Base-by-base conservation (phyloP, 2,797 vertebrate species). In the Picus viridis region DNA sequence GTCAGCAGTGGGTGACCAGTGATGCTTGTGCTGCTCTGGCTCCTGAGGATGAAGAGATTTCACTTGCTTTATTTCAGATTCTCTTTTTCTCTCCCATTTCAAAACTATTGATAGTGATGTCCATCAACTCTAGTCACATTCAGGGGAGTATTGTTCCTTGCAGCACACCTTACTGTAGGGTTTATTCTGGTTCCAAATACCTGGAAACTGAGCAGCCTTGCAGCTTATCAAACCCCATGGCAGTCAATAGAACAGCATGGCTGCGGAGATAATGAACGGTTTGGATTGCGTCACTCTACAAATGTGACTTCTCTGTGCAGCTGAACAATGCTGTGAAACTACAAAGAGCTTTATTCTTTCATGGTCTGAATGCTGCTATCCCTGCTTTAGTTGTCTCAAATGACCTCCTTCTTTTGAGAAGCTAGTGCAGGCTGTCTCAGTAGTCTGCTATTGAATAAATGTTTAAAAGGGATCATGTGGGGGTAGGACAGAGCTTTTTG, bases 301-400 rank as follows among this genome's bases (percentile, higher is more conserved):
- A 83, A 79, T 62, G 77, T 1, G 3, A 41, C 57, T 92, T 95
- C 73, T 94, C 83, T 89, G 36, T 74, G 74, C 81, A 79, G 58
- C 88, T 68, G 74, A 94, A 90, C 82, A 89, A 69, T 94, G 6
- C 85, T 74, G 64, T 32, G 51, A 71, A 84, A 83, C 45, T 70
- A 88, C 89, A 93, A 83, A 93, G 87, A 79, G 63, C 71, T 71
- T 84, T 83, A 62, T 27, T 93, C 90, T 86, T 94, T 90, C n/a
- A 86, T 88, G 58, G 68, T 56, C 80, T 89, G 73, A 88, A 49
- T 65, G 67, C 80, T 79, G 79, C 81, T 94, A 70, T 81, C 76
- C 1, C 0, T 90, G 75, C 45, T 93, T 83, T 84, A 64, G 76
- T 92, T 92, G 82, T 95, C 81, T 89, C 73, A 64, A 92, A 73